Conservation (phyloP, 2,113 vertebrate genomes). For the Rana temporaria region DNA sequence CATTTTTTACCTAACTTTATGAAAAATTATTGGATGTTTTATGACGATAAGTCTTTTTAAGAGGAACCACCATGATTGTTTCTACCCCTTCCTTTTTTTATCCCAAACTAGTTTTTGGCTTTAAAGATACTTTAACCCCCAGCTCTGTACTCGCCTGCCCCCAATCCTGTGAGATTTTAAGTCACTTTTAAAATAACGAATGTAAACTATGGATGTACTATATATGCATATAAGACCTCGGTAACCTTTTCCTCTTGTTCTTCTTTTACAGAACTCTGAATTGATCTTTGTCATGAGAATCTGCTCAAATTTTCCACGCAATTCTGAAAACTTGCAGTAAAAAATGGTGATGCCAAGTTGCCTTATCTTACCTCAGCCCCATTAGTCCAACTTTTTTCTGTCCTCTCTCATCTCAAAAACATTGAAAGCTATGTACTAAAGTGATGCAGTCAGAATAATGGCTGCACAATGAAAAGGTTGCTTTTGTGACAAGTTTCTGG, state of each 20-base stretch:
- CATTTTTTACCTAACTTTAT: too few species aligned
- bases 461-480: not conserved
- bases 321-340: not conserved
- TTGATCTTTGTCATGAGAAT: not conserved
- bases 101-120: too few species aligned
- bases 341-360: slow-evolving; percentile 3
- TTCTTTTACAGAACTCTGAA: slow-evolving; percentile 18
- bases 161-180: too few species aligned
- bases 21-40: too few species aligned
- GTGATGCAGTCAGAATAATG: not conserved
- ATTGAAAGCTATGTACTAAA: slow-evolving; percentile 9
- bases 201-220: too few species aligned
- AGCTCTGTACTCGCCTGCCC: too few species aligned
- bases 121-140: too few species aligned
- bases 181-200: too few species aligned
- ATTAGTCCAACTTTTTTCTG: not conserved
- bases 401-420: slow-evolving; percentile 13
- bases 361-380: slow-evolving; percentile 15
- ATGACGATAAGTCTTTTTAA: too few species aligned
- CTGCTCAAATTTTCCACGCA: not conserved
- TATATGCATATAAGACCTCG: too few species aligned
- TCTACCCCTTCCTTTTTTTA: too few species aligned
- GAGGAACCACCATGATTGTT: too few species aligned
- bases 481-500: not conserved
- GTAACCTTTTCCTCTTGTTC: not conserved